A percentile compares a stretch with the other conserved stretches of the same genome.
phyloP scores from a whole-genome alignment of 2,113 vertebrate species.

The Parus major region DNA sequence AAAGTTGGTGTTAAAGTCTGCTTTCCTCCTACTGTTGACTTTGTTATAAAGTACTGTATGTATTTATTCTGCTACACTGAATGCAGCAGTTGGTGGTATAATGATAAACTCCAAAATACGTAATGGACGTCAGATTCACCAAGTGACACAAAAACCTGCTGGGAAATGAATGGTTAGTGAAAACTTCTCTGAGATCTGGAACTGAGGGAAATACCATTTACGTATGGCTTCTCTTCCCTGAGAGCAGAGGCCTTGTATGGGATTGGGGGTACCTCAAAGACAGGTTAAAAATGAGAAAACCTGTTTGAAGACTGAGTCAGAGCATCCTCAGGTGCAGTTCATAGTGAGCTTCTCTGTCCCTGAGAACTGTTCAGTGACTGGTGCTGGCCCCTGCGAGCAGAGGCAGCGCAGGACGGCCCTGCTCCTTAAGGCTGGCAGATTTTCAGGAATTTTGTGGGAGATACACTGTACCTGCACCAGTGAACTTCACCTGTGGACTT shows the following conservation, averaged over 20 bases:
- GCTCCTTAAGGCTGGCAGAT: background rate
- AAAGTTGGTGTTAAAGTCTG: background rate
- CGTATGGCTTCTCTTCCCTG: background rate
- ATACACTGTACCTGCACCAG: accelerated
- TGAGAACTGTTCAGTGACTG: background rate
- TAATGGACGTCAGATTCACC: background rate
- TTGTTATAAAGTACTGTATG: background rate
- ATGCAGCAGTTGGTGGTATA: background rate
- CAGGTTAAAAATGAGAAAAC: background rate
- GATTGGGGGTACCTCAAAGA: background rate
- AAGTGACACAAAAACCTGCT: background rate
- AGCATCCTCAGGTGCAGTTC: background rate
- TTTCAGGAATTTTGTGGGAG: background rate
- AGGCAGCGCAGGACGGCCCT: accelerated
- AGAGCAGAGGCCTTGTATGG: background rate
- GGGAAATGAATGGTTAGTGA: background rate
- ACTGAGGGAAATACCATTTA: background rate
- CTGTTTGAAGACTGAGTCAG: background rate
- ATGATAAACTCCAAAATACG: background rate
- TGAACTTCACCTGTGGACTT: background rate
- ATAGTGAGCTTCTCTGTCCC: background rate
- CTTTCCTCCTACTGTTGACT: background rate
- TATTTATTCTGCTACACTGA: background rate
- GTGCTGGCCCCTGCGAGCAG: accelerated
- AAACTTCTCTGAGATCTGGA: background rate